Evolutionary conservation across 2,797 vertebrate genomes (phyloP), one percentile per base, ranked within the genome.

Genomic region (Siniperca undulata): DNA sequence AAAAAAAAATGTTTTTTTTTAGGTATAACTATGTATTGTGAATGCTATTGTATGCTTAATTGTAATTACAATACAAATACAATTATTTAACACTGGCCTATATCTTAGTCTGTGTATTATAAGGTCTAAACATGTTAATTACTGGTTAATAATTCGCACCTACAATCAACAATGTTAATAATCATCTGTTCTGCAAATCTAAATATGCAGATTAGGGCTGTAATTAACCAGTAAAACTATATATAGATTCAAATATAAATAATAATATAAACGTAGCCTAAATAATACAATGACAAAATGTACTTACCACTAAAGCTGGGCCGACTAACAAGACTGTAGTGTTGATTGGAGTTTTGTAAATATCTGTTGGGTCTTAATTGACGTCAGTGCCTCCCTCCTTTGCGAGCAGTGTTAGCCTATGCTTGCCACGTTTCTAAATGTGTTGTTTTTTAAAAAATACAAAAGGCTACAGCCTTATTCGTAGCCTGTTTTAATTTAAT

Each of bases 381-480:
- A 94, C 94, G 92, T 95, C 92, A 94, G 76, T 64, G 61, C 73
- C 89, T 87, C 89, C 88, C 90, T 82, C 89, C 89, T 88, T 69
- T 81, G 71, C 11, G 36, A 79, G 64, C 42, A 17, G 65, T 27
- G 19, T 77, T 68, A 30, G 40, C 12, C 69, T 22, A 14, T 46
- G 42, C 62, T 58, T 56, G 20, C 38, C 40, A 62, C n/a, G 14
- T 50, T 44, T 52, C 38, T 69, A 27, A 16, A 40, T 30, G 66
- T 59, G 36, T 20, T 56, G 13, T 30, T 38, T 58, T 50, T 50
- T 19, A 40, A 4, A 40, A 77, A 50, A 30, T 36, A 30, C 3
- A 30, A 30, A 30, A 30, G 30, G 30, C 30, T 30, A 8, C 4
- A 58, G 22, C 7, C 11, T 78, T 61, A 8, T 30, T 20, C 66